phyloP scores from a whole-genome alignment of 2,797 vertebrate genomes.

The Pangasius sanitwongsei region DNA sequence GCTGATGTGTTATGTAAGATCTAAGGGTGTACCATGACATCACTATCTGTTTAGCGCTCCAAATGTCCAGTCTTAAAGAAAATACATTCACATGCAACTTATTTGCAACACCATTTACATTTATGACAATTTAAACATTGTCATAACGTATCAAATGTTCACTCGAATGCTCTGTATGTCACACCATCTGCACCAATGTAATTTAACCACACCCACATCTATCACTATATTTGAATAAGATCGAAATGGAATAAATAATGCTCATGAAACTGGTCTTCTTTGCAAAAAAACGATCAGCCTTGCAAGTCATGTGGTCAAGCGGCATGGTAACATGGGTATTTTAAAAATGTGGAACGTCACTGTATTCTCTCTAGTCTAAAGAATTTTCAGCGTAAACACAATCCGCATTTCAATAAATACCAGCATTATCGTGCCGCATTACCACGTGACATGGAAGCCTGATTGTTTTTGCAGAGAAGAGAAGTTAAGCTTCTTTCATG shows the following conservation, averaged over 20 bases:
- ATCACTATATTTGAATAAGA: background rate
- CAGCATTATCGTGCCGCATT: background rate
- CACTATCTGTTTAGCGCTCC: background rate
- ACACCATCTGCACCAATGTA: background rate
- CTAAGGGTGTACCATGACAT: background rate
- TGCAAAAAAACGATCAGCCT: background rate
- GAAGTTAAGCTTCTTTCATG: background rate
- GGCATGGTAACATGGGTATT: background rate
- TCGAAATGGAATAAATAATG: background rate
- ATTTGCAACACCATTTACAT: no score
- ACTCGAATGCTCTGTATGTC: background rate
- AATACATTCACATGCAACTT: background rate
- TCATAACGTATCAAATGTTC: background rate
- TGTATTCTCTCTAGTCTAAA: background rate
- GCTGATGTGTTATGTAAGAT: background rate
- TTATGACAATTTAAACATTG: no score
- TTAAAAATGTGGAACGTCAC: background rate
- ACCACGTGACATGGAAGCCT: background rate
- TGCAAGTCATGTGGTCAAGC: background rate
- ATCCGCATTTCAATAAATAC: background rate
- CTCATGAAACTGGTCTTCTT: background rate
- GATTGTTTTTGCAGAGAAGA: background rate
- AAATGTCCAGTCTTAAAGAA: background rate
- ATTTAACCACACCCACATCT: background rate
- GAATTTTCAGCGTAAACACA: background rate